phyloP scores from a whole-genome alignment of 2,113 vertebrate genomes.

The Ictidomys tridecemlineatus region DNA sequence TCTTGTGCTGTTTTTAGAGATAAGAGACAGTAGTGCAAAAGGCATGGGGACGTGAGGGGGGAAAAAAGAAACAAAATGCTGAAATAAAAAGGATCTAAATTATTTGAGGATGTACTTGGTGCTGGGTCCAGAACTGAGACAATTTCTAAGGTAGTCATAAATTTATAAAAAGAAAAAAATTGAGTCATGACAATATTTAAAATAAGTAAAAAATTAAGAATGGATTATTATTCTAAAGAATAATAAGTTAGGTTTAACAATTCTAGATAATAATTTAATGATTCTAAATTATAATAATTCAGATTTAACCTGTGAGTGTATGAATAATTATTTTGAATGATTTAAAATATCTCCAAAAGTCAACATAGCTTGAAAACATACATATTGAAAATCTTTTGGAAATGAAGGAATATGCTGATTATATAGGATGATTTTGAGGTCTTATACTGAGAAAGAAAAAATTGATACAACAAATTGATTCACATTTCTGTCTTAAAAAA shows the following conservation, averaged over 20 bases:
- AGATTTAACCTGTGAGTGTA: not conserved
- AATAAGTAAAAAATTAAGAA: not conserved
- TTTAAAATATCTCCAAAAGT: constrained; percentile 40
- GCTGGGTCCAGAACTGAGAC: not conserved
- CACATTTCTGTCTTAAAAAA: not conserved
- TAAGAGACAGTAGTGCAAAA: not conserved
- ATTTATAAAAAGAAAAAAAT: constrained; percentile 34
- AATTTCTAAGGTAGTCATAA: not conserved
- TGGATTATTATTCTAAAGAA: not conserved
- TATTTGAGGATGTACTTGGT: not conserved
- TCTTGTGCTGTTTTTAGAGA: not conserved
- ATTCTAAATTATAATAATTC: not conserved
- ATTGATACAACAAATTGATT: not conserved
- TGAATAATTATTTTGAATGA: not conserved
- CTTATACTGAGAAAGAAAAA: not conserved
- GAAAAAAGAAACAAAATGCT: not conserved
- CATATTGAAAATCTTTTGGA: not conserved
- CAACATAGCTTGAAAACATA: not conserved
- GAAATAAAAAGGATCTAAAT: not conserved
- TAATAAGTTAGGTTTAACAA: too few relatives aligned
- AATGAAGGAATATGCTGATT: not conserved
- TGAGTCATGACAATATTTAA: not conserved
- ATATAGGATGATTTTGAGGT: not conserved
- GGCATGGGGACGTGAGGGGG: not conserved
- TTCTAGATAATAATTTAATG: too few relatives aligned